These are phyloP conservation scores for Merodon equestris DNA, from an alignment of 2,888 invertebrate genomes.

Conservation along the genomic window DNA sequence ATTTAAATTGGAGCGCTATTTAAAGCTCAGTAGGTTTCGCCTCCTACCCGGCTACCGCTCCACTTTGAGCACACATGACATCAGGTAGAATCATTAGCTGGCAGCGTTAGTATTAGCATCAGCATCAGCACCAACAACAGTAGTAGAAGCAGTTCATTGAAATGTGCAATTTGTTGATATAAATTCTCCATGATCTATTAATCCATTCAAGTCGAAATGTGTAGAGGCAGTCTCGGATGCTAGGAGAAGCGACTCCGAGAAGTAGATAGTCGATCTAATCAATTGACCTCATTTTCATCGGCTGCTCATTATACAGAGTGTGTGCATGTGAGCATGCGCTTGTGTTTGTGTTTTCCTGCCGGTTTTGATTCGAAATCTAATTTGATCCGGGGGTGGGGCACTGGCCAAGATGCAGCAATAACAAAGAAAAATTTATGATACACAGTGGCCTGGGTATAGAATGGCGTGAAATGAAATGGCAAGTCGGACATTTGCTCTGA, in stretches of 20 bases:
- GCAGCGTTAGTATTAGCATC: not conserved
- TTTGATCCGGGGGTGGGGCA: not conserved
- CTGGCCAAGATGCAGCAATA: not conserved
- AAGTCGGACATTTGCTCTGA: constrained; percentile 1
- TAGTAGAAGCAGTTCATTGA: constrained; percentile 27
- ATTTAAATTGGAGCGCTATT: too few relatives aligned
- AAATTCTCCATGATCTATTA: constrained; percentile 58
- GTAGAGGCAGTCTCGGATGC: not conserved
- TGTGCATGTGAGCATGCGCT: not conserved
- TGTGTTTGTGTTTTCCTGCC: constrained; percentile 1
- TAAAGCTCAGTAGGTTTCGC: too few relatives aligned
- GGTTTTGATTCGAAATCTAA: constrained; percentile 20
- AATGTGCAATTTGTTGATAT: constrained; percentile 56
- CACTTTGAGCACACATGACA: constrained; percentile 13
- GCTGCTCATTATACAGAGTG: constrained; percentile 1
- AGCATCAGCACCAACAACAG: not conserved
- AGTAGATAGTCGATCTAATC: constrained; percentile 21
- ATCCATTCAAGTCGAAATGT: constrained; percentile 52
- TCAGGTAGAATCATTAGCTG: not conserved
- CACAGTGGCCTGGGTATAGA: not conserved
- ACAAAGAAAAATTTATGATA: constrained; percentile 14
- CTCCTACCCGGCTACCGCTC: constrained; percentile 11
- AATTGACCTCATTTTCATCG: constrained; percentile 33
- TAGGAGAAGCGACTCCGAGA: constrained; percentile 5
- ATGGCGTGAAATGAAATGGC: too few relatives aligned